Base-by-base conservation (phyloP, 2,797 vertebrate species). In the Hippoglossus hippoglossus region DNA sequence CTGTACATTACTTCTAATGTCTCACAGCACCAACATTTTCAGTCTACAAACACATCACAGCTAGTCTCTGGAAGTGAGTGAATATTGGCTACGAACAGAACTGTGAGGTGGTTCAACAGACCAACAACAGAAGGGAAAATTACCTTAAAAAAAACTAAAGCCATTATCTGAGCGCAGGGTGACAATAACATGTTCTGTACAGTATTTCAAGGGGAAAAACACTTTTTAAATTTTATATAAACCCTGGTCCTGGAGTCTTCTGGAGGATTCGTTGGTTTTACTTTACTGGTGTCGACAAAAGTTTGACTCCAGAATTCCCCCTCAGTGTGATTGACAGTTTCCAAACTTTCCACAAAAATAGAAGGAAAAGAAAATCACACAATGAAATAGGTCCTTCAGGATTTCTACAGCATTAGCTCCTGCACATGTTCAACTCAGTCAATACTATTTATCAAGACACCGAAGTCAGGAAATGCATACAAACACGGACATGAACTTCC, bases 31-130 rank as follows among this genome's bases (percentile, higher is more conserved):
- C 67, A 46, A 79, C 53, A 59, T 62, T 39, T 58, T 79, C 56
- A 75, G 62, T 74, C 63, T 65, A 89, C 51, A 3, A 79, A 82
- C 71, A 79, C n/a, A 53, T 83, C 72, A 89, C 75, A 70, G 75
- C 60, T 71, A 75, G 47, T 73, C 73, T 77, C 61, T 67, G 70
- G 62, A 71, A 69, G 71, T 34, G 71, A 80, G 71, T 53, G 68
- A 76, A 56, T 50, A 55, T 68, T 67, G 77, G 57, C 71, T 67
- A 83, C 73, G 68, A 54, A 81, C 46, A 64, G 28, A 83, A 58
- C 57, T 50, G 9, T 21, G 49, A 46, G 64, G 49, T 47, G n/a
- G 44, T 75, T 73, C 22, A 77, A 71, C 16, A 78, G 72, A 84
- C 34, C 11, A 31, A 36, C 49, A 54, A 71, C 15, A 73, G 65